Conservation (phyloP, 2,113 vertebrate genomes). For the Lichenostomus cassidix region DNA sequence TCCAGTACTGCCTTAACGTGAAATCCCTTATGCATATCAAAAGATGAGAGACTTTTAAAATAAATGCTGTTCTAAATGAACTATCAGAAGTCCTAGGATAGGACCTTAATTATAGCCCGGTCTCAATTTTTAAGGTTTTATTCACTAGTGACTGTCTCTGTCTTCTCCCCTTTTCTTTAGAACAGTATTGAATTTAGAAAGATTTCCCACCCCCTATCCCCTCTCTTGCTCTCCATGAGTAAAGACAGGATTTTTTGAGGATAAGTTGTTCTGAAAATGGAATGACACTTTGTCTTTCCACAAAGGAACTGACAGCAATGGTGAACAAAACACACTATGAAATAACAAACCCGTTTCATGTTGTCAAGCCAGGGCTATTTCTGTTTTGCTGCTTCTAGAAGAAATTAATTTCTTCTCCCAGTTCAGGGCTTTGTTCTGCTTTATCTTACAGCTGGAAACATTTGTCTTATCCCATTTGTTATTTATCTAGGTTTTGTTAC, state of each 20-base stretch:
- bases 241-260: background rate
- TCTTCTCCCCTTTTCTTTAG: background rate
- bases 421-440: background rate
- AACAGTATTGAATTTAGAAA: background rate
- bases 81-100: background rate
- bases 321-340: background rate
- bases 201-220: background rate
- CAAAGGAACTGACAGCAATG: background rate
- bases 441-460: conserved; percentile 19
- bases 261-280: background rate
- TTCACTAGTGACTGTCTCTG: background rate
- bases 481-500: background rate
- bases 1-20: background rate
- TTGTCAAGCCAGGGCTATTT: background rate
- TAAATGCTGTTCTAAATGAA: background rate
- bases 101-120: background rate
- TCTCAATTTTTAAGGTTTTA: background rate
- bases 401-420: background rate
- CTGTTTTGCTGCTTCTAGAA: background rate
- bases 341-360: background rate
- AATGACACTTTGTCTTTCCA: background rate
- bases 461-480: background rate
- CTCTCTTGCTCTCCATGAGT: fast-evolving
- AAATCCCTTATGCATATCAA: background rate
- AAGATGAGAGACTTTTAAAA: background rate